A percentile compares a stretch with the other conserved stretches of the same genome.
These are phyloP conservation scores for Macrochelys suwanniensis DNA, from an alignment of 2,797 vertebrate species.

Conservation along the genomic window DNA sequence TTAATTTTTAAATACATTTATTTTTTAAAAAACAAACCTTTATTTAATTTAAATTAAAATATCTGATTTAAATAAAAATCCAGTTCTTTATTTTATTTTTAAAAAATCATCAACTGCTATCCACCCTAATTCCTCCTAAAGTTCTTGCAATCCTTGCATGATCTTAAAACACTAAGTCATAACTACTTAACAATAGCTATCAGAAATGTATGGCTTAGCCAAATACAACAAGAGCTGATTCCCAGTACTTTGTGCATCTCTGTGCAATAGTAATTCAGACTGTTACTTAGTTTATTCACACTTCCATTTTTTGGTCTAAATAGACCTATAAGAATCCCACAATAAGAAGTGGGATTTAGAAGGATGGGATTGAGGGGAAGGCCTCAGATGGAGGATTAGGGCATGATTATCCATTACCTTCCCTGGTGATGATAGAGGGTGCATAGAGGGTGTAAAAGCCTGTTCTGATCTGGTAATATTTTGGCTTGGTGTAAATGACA, in stretches of 20 bases:
- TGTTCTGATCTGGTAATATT: constrained; percentile 22
- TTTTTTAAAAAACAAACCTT: background rate
- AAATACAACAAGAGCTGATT: constrained; percentile 13
- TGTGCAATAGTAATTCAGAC: background rate
- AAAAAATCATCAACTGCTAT: background rate
- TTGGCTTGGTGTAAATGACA: constrained; percentile 34
- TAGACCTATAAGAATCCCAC: background rate
- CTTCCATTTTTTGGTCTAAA: background rate
- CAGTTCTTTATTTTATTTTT: background rate
- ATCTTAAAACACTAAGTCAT: background rate
- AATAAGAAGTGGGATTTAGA: background rate
- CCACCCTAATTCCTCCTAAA: background rate
- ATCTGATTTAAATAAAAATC: background rate
- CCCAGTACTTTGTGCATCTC: background rate
- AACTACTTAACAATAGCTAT: background rate
- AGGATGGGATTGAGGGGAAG: background rate
- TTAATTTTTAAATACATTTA: background rate
- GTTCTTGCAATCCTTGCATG: background rate
- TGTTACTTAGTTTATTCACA: background rate
- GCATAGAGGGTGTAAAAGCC: background rate
- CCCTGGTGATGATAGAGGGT: background rate
- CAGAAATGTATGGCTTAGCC: background rate
- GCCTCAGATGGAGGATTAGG: background rate
- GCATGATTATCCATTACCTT: background rate
- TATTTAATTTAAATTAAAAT: background rate